A percentile compares a stretch with the other conserved stretches of the same genome.
These are phyloP conservation scores for Eumaeus atala DNA, from an alignment of 1,140 invertebrate genomes.

Conservation along the genomic window DNA sequence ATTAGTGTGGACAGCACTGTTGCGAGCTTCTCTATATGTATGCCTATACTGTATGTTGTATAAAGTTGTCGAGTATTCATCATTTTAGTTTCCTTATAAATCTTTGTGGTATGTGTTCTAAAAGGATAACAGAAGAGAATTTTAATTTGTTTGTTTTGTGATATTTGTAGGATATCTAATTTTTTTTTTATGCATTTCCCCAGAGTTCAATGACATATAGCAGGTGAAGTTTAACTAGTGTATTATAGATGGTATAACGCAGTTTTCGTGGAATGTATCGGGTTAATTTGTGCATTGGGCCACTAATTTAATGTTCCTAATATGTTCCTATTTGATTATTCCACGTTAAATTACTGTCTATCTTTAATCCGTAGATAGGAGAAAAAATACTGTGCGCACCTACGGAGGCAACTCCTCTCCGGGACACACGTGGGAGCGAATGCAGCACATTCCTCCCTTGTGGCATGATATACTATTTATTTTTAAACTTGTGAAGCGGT, in stretches of 20 bases:
- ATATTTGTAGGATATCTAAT: background rate
- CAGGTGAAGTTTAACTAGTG: background rate
- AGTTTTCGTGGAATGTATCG: too few relatives aligned
- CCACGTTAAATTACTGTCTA: background rate
- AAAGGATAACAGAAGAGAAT: constrained; percentile 1
- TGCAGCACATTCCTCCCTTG: too few relatives aligned
- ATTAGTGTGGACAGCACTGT: background rate
- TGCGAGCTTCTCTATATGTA: background rate
- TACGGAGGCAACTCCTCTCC: too few relatives aligned
- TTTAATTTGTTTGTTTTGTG: background rate
- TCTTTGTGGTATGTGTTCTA: background rate
- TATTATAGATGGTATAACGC: background rate
- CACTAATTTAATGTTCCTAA: too few relatives aligned
- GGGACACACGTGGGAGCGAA: too few relatives aligned
- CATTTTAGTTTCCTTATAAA: background rate
- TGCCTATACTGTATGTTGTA: background rate
- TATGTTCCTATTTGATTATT: too few relatives aligned
- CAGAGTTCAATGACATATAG: background rate
- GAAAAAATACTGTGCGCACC: too few relatives aligned
- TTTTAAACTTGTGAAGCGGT: too few relatives aligned
- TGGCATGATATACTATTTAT: too few relatives aligned
- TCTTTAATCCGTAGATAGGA: too few relatives aligned
- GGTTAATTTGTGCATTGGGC: too few relatives aligned
- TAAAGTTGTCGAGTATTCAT: constrained; percentile 2
- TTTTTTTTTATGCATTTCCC: background rate